Conservation (phyloP, 35 echinoderm and acorn worm species). For the Apostichopus parvimensis region DNA sequence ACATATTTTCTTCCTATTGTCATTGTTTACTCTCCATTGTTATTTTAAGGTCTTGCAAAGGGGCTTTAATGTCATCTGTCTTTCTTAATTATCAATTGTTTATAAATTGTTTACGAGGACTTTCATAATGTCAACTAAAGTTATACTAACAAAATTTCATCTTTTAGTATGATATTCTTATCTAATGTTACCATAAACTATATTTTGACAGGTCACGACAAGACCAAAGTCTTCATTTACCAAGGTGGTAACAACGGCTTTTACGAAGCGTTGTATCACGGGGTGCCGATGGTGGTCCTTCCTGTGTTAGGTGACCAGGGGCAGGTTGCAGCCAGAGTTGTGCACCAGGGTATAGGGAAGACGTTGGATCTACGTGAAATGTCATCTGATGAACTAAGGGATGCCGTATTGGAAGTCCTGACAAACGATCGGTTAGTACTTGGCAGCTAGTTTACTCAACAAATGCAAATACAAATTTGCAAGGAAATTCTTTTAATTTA, state of each 20-base stretch:
- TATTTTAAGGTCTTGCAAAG: neutral
- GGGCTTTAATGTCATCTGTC: neutral
- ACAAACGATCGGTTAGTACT: neutral
- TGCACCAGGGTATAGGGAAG: neutral
- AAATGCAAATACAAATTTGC: neutral
- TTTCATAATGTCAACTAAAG: neutral
- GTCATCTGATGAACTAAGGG: neutral
- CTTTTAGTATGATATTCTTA: neutral
- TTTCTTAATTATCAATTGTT: neutral
- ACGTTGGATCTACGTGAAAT: neutral
- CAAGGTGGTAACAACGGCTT: slow-evolving; percentile 48
- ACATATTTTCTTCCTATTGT: too few species aligned
- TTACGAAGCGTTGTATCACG: slow-evolving; percentile 52
- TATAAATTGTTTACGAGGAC: neutral
- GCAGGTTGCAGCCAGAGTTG: neutral
- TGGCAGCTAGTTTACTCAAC: neutral
- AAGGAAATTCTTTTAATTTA: neutral
- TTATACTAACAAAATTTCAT: neutral
- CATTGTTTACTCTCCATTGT: neutral
- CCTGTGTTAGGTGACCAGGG: slow-evolving; percentile 32
- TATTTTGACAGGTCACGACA: slow-evolving; percentile 33
- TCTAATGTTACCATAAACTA: neutral
- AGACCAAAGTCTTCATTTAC: slow-evolving; percentile 19
- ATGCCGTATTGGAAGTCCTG: neutral
- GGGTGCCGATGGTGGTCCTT: slow-evolving; percentile 19